Conservation (phyloP, 2,888 invertebrate species). For the Tyria jacobaeae region DNA sequence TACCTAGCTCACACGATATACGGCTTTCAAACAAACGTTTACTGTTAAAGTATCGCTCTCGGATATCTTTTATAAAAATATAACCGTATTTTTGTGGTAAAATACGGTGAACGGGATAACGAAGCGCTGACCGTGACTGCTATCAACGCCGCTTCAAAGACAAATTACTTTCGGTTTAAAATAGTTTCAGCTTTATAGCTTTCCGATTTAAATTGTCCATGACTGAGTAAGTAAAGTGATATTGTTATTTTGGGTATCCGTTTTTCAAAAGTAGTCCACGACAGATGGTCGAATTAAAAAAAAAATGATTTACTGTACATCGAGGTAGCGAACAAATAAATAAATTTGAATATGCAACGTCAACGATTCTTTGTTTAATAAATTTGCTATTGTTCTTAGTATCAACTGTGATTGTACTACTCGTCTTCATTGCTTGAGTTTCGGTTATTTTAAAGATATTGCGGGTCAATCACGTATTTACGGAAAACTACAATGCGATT, state of each 20-base stretch:
- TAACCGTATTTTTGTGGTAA: slow-evolving; percentile 20
- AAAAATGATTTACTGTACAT: background rate
- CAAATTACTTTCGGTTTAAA: slow-evolving; percentile 19
- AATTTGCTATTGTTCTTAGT: background rate
- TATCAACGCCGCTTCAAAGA: slow-evolving; percentile 23
- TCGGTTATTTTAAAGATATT: no score
- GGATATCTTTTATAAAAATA: slow-evolving; percentile 24
- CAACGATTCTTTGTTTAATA: no score
- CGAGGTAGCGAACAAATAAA: background rate
- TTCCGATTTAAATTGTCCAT: slow-evolving; percentile 13
- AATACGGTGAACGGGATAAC: slow-evolving; percentile 23
- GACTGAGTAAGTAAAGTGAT: slow-evolving; percentile 4
- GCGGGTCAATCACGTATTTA: no score
- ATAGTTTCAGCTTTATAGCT: slow-evolving; percentile 14
- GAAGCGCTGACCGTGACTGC: slow-evolving; percentile 23
- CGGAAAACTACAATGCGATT: no score
- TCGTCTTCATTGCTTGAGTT: background rate
- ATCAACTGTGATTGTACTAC: background rate
- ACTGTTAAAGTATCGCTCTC: slow-evolving; percentile 26
- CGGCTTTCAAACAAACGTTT: slow-evolving; percentile 23
- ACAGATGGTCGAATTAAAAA: background rate
- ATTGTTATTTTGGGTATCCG: slow-evolving; percentile 10
- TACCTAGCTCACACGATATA: slow-evolving; percentile 31
- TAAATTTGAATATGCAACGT: no score
- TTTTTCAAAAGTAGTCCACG: background rate